Percentiles rank a stretch among this genome's conserved stretches.
phyloP scores from a whole-genome alignment of 1,140 invertebrate genomes.

The Vanessa tameamea region DNA sequence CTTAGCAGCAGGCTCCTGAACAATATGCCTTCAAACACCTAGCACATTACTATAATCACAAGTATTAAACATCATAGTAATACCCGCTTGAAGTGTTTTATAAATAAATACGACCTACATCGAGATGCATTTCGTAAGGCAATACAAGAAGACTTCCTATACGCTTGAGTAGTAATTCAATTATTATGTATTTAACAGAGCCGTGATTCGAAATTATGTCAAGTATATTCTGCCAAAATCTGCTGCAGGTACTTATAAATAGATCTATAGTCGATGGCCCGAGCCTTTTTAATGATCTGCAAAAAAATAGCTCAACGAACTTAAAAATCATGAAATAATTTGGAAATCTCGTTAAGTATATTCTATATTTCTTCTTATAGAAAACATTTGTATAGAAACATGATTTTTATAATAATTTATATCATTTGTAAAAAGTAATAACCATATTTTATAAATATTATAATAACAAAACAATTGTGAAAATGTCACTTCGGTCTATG shows the following conservation, averaged over 20 bases:
- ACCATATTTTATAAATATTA: neutral
- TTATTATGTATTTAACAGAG: neutral
- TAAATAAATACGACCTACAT: slow-evolving; percentile 57
- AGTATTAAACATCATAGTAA: slow-evolving; percentile 26
- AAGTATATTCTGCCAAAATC: neutral
- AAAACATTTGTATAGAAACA: no score
- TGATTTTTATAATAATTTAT: no score
- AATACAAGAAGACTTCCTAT: slow-evolving; percentile 25
- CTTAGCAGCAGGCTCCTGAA: neutral
- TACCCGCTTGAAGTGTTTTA: slow-evolving; percentile 50
- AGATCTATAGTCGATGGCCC: no score
- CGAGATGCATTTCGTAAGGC: slow-evolving; percentile 37
- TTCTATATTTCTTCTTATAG: no score
- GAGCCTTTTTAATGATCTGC: no score
- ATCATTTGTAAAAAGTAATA: no score
- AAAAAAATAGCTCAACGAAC: no score
- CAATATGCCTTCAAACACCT: slow-evolving; percentile 3
- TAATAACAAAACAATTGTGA: slow-evolving; percentile 3
- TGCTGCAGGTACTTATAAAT: neutral
- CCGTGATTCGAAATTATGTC: neutral
- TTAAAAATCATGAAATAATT: no score
- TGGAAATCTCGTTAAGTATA: no score
- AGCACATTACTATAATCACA: slow-evolving; percentile 18
- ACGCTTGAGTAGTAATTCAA: slow-evolving; percentile 5
- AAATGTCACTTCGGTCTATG: neutral